Evolutionary conservation across 1,140 invertebrate species (phyloP).

Genomic region (Chelonus insularis): DNA sequence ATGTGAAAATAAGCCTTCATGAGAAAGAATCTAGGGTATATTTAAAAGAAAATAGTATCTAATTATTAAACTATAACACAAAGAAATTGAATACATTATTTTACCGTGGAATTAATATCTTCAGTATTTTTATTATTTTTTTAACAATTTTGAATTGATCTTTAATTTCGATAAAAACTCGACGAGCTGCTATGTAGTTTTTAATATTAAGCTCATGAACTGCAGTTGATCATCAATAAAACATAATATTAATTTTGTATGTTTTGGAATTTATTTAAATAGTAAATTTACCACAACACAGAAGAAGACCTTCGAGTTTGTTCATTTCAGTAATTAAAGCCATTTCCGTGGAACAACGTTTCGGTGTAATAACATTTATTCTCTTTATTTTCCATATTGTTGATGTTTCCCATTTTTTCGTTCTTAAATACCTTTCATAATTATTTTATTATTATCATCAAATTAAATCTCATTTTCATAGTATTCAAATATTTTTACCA

Average conservation of each 20-base stretch:
- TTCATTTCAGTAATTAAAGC: conserved; percentile 46
- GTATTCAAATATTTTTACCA: conserved; percentile 38
- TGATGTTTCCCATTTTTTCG: too few relatives aligned
- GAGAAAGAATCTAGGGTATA: conserved; percentile 42
- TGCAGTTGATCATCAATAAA: conserved; percentile 31
- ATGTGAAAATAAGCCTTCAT: conserved; percentile 51
- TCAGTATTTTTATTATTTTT: conserved; percentile 39
- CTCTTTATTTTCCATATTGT: too few relatives aligned
- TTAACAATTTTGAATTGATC: conserved; percentile 39
- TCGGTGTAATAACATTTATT: too few relatives aligned
- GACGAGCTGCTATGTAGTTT: conserved; percentile 34
- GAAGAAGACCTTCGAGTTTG: conserved; percentile 48
- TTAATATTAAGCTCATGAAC: conserved; percentile 44
- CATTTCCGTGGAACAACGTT: too few relatives aligned
- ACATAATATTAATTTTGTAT: not conserved
- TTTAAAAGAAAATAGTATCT: not conserved
- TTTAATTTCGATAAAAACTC: conserved; percentile 39
- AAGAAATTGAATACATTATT: too few relatives aligned
- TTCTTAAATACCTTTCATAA: not conserved
- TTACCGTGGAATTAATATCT: conserved; percentile 47
- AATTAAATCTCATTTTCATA: conserved; percentile 8
- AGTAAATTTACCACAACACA: conserved; percentile 47
- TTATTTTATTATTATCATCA: too few relatives aligned
- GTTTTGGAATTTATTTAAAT: conserved; percentile 2
- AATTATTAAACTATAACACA: not conserved